Evolutionary conservation across 2,888 invertebrate genomes (phyloP).

Genomic region (Leptopilina syphax): DNA sequence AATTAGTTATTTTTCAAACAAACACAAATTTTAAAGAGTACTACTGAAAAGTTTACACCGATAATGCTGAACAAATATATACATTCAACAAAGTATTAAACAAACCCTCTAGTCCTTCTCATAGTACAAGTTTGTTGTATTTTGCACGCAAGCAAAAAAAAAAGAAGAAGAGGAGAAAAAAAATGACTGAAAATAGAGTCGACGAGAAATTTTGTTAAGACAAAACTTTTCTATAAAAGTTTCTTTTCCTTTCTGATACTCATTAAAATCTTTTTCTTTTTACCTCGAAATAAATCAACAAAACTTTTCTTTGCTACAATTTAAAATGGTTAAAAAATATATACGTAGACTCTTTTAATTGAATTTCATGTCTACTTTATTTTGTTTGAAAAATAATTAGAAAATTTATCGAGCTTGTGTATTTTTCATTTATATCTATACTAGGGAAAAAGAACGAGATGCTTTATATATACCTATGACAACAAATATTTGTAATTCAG

Average conservation of each 20-base stretch:
- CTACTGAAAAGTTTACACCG: no score
- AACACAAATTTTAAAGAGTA: no score
- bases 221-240: slow-evolving; percentile 12
- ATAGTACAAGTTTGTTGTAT: not conserved
- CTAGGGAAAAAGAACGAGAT: not conserved
- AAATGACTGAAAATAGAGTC: not conserved
- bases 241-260: not conserved
- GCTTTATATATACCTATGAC: not conserved
- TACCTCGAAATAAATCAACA: not conserved
- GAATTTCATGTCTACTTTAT: not conserved
- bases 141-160: not conserved
- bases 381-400: not conserved
- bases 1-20: no score
- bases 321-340: not conserved
- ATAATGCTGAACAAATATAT: not conserved
- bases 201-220: not conserved
- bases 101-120: not conserved
- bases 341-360: not conserved
- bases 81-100: not conserved
- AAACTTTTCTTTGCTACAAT: not conserved
- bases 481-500: no score
- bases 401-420: not conserved
- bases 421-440: not conserved
- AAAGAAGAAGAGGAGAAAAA: not conserved
- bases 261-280: slow-evolving; percentile 15